Base-by-base conservation (phyloP, 2,797 vertebrate species). In the Eurystomus glaucurus region DNA sequence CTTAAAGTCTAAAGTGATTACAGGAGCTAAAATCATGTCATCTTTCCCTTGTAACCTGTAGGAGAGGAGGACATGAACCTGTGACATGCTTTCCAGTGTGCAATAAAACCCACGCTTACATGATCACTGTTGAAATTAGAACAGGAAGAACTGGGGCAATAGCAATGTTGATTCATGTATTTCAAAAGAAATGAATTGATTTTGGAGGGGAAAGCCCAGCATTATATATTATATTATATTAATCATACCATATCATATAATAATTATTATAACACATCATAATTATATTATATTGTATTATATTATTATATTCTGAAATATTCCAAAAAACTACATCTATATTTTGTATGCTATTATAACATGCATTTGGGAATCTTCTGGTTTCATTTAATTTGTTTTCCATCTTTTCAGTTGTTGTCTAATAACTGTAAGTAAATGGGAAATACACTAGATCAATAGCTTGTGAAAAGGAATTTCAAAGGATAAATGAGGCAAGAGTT, bases 261-360 rank as follows among this genome's bases (percentile, higher is more conserved):
- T 37, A 37, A 37, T 37, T 37, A 37, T 37, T 37, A 37, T 37
- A 37, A 37, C 37, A 37, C 37, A 37, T 10, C 37, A 10, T 37
- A 37, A 37, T 37, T 37, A 37, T 37, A 37, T 37, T 37, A 10
- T 37, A 37, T 37, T 37, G 11, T 37, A 37, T 37, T 37, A 37
- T 37, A 37, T 37, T 37, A 29, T 18, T 55, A 19, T 29, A 20
- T 26, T 55, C 46, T 50, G 21, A 87, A 86, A 72, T 29, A 35
- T 11, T 55, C 50, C 3, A 0, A 18, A 71, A 52, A 58, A 6
- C 0, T 1, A 33, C 6, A 55, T 29, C 13, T 60, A 9, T 85
- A 50, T 31, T 80, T 45, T 43, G 1, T 25, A 50, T 43, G 55
- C 13, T n/a, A 33, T 50, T 48, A 33, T 18, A 79, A 68, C 0